Evolutionary conservation across 2,888 invertebrate species (phyloP), one percentile per base, ranked within the genome.

Genomic region (Philopedon plagiatum): DNA sequence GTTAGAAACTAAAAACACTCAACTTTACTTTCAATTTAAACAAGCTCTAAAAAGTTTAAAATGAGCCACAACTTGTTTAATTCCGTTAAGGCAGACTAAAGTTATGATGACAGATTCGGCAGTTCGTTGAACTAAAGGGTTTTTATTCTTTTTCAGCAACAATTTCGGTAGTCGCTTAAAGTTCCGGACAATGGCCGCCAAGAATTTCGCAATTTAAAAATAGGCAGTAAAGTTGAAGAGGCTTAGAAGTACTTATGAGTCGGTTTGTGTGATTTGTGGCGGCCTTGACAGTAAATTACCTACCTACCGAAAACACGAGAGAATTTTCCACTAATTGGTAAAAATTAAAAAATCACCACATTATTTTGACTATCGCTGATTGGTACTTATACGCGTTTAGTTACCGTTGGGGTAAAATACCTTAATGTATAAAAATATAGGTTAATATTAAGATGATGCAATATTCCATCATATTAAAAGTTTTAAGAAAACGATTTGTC

Each of bases 71-170:
- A 34, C 2, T n/a, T 34, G n/a, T n/a, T 34, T 34, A n/a, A 1
- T n/a, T 11, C 34, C 11, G 34, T 34, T n/a, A 1, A n/a, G n/a
- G n/a, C n/a, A n/a, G n/a, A n/a, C n/a, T n/a, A n/a, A n/a, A n/a
- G n/a, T n/a, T n/a, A n/a, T 49, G 26, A 13, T 26, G 23, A 26
- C 13, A 9, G 29, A 13, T 62, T 19, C 19, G 26, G 8, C 29
- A 19, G 51, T 46, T 62, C 49, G 19, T 62, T 62, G 46, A 44
- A 62, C 62, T 44, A 62, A 62, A 46, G 29, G 51, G 29, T 41
- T 70, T 79, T 78, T 78, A 76, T 66, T 77, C 76, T 78, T 77
- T 79, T 79, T 79, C 73, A 75, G 77, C 68, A 78, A 76, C 78
- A 75, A 78, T 78, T 79, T 78, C 73, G 75, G 77, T 76, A 74